phyloP scores from a whole-genome alignment of 2,888 invertebrate genomes.

The Tupiocoris notatus region DNA sequence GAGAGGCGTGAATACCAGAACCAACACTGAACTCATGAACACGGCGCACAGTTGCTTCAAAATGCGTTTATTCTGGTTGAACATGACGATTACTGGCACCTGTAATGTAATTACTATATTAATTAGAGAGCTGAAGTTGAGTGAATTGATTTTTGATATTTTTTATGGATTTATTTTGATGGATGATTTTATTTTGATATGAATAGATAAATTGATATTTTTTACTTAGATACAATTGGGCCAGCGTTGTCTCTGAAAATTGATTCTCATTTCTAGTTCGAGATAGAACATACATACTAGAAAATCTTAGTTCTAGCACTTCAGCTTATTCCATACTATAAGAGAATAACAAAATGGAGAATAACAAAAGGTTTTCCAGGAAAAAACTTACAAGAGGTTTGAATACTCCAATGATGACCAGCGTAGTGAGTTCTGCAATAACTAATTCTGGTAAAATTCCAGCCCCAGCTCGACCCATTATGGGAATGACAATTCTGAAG shows the following conservation, averaged over 20 bases:
- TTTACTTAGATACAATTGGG: too few relatives aligned
- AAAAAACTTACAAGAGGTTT: constrained; percentile 49
- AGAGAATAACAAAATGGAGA: constrained; percentile 50
- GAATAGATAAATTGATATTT: too few relatives aligned
- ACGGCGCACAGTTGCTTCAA: constrained; percentile 58
- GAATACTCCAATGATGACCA: constrained; percentile 49
- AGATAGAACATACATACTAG: too few relatives aligned
- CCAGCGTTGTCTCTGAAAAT: too few relatives aligned
- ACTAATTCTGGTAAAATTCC: constrained; percentile 68
- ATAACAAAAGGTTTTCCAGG: neutral
- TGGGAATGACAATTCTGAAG: constrained; percentile 72
- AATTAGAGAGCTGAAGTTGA: too few relatives aligned
- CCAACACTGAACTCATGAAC: constrained; percentile 59
- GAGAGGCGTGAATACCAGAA: constrained; percentile 65
- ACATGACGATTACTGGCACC: constrained; percentile 55
- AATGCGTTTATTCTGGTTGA: constrained; percentile 58
- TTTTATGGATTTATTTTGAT: too few relatives aligned
- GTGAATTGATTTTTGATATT: too few relatives aligned
- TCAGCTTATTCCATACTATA: too few relatives aligned
- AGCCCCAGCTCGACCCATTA: constrained; percentile 75
- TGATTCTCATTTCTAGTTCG: too few relatives aligned
- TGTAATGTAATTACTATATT: too few relatives aligned
- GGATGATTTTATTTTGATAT: too few relatives aligned
- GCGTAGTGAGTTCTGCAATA: constrained; percentile 49
- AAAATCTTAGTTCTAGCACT: too few relatives aligned